These are phyloP conservation scores for Engraulis encrasicolus DNA, from an alignment of 2,113 vertebrate genomes.

Conservation along the genomic window DNA sequence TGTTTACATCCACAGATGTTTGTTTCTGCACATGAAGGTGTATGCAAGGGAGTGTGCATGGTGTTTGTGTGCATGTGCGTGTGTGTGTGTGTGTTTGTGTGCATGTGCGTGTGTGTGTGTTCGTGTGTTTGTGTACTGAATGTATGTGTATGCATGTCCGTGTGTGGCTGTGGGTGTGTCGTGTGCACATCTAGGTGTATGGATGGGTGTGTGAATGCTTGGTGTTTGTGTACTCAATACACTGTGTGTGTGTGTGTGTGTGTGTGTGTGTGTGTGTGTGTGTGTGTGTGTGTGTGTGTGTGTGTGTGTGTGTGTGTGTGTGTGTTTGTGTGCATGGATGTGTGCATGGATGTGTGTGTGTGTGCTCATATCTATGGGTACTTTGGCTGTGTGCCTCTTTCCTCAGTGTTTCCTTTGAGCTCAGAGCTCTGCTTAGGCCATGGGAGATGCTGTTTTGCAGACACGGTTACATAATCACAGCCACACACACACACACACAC, in stretches of 20 bases:
- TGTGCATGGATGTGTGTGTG: not conserved
- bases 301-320: not conserved
- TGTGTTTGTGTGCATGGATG: not conserved
- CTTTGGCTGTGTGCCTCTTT: not conserved
- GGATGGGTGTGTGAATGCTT: not conserved
- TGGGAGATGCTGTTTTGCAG: not conserved
- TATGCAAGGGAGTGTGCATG: no score
- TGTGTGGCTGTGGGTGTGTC: not conserved
- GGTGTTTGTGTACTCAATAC: no score
- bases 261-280: not conserved
- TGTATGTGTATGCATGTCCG: not conserved
- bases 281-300: not conserved
- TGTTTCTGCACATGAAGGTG: no score
- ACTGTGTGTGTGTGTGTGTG: not conserved
- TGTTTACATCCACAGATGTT: no score
- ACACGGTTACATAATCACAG: constrained; percentile 32
- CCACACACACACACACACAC: constrained; percentile 8
- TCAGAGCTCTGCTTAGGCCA: not conserved
- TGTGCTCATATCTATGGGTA: not conserved
- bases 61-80: no score
- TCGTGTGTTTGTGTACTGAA: not conserved
- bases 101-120: not conserved
- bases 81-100: not conserved
- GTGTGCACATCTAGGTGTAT: not conserved
- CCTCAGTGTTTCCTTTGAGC: not conserved